phyloP scores from a whole-genome alignment of 2,888 invertebrate species.

The Folsomia candida region DNA sequence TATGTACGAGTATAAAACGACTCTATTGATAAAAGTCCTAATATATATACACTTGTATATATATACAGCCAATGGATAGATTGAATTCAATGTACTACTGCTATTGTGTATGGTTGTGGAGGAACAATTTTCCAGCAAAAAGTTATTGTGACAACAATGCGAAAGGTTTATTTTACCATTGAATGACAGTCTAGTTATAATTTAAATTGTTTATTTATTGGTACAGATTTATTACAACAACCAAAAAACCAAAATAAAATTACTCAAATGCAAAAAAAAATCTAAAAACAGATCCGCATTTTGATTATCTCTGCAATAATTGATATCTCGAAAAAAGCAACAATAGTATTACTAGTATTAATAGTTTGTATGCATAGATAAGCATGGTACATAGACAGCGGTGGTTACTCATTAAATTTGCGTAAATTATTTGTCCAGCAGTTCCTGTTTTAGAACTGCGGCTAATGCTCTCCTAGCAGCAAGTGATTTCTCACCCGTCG shows the following conservation, averaged over 20 bases:
- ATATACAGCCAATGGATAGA: background rate
- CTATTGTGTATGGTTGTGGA: conserved; percentile 45
- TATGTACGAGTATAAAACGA: too few relatives aligned
- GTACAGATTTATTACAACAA: background rate
- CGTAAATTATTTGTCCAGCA: conserved; percentile 62
- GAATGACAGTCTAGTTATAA: conserved; percentile 1
- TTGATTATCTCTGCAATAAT: too few relatives aligned
- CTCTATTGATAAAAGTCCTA: too few relatives aligned
- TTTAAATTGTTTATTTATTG: conserved; percentile 8
- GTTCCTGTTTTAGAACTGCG: conserved; percentile 78
- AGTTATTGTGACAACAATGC: background rate
- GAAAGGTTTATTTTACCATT: conserved; percentile 18
- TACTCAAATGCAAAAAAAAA: too few relatives aligned
- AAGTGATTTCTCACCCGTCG: conserved; percentile 61
- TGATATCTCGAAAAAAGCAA: too few relatives aligned
- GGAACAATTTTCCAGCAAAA: conserved; percentile 31
- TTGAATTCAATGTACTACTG: background rate
- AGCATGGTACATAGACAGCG: too few relatives aligned
- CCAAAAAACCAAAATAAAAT: background rate
- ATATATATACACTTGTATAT: too few relatives aligned
- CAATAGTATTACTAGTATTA: too few relatives aligned
- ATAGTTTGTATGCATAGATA: too few relatives aligned
- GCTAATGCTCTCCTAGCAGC: conserved; percentile 80
- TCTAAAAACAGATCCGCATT: too few relatives aligned
- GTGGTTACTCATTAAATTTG: too few relatives aligned